Evolutionary conservation across 2,888 invertebrate species (phyloP).

Genomic region (Amphipyra tragopoginis): DNA sequence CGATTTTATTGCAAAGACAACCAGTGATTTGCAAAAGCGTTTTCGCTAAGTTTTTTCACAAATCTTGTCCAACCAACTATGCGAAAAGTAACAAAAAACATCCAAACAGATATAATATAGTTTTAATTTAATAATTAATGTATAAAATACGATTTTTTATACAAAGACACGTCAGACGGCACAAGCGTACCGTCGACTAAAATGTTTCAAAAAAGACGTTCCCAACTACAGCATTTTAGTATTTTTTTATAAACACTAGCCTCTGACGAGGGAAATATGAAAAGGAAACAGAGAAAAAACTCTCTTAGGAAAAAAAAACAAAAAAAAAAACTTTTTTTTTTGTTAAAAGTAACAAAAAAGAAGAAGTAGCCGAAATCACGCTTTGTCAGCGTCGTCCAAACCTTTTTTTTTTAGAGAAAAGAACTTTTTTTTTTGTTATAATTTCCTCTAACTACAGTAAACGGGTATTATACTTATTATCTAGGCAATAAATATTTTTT

Average conservation of each 20-base stretch:
- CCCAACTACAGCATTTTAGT: conserved; percentile 61
- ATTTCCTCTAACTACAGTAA: conserved; percentile 82
- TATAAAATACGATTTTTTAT: conserved; percentile 87
- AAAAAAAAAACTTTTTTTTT: conserved; percentile 8
- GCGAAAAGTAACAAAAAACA: conserved; percentile 49
- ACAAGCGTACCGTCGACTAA: conserved; percentile 71
- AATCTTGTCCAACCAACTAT: not conserved
- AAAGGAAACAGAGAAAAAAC: conserved; percentile 57
- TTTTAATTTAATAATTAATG: conserved; percentile 80
- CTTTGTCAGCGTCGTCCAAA: conserved; percentile 58
- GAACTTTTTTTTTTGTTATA: conserved; percentile 60
- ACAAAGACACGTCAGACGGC: conserved; percentile 81
- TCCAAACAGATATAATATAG: conserved; percentile 56
- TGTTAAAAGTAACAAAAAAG: not conserved
- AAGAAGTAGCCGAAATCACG: conserved; percentile 58
- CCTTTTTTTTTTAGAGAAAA: conserved; percentile 61
- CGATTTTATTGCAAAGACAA: too few relatives aligned
- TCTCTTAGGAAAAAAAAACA: conserved; percentile 48
- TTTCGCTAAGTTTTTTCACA: not conserved
- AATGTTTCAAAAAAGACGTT: conserved; percentile 86
- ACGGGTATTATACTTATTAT: conserved; percentile 82
- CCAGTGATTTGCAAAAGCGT: too few relatives aligned
- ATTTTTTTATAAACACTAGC: conserved; percentile 66
- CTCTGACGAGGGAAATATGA: conserved; percentile 57
- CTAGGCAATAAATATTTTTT: conserved; percentile 88